These are phyloP conservation scores for Drosophila ezoana DNA, from an alignment of 2,888 invertebrate genomes.

Conservation along the genomic window DNA sequence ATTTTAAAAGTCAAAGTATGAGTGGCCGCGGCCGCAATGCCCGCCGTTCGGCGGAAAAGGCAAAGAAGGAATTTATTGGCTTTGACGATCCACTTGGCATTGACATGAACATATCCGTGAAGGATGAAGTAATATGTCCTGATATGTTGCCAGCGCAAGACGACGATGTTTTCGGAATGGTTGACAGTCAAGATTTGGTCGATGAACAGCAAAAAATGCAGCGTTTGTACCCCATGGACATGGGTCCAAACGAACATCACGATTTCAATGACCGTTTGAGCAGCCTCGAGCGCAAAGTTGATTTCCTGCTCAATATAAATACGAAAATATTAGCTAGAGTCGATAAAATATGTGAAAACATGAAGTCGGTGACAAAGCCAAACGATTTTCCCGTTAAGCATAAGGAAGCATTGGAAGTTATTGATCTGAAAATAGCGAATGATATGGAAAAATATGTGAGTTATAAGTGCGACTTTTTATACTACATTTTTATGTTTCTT, in stretches of 20 bases:
- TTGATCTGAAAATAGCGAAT: constrained; percentile 45
- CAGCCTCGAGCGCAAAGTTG: constrained; percentile 50
- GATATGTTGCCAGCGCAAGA: constrained; percentile 26
- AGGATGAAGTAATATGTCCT: constrained; percentile 32
- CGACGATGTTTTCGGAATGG: constrained; percentile 36
- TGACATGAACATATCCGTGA: constrained; percentile 29
- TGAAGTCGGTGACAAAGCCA: constrained; percentile 13
- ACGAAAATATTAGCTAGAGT: constrained; percentile 50
- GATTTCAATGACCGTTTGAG: constrained; percentile 35
- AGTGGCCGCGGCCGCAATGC: constrained; percentile 14
- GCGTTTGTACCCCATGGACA: constrained; percentile 22
- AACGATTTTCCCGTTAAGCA: constrained; percentile 46
- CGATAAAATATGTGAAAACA: constrained; percentile 45
- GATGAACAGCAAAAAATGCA: constrained; percentile 43
- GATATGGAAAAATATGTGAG: constrained; percentile 48
- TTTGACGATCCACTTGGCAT: constrained; percentile 50
- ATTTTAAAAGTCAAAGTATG: constrained; percentile 11
- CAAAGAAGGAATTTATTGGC: constrained; percentile 2
- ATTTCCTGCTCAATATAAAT: constrained; percentile 45
- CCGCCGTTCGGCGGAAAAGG: constrained; percentile 9
- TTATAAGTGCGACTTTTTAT: not conserved
- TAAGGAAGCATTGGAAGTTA: constrained; percentile 30
- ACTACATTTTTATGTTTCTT: too few species aligned
- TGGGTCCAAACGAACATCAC: constrained; percentile 17
- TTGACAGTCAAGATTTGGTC: constrained; percentile 43